Base-by-base conservation (phyloP, 2,797 vertebrate genomes). In the Sternotherus odoratus region DNA sequence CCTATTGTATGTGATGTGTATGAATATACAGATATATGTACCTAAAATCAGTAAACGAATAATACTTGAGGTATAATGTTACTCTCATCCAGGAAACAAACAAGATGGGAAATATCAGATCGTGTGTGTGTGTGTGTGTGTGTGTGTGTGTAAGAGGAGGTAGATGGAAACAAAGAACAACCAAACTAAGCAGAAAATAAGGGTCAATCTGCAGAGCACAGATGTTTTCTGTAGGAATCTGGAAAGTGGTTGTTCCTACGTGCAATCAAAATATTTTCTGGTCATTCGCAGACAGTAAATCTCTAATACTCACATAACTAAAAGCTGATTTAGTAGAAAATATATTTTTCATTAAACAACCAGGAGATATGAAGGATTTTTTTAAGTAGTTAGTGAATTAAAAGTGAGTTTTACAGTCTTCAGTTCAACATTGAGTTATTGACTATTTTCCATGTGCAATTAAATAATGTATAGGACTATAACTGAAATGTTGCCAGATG, bases 391-490 rank as follows among this genome's bases (percentile, higher is more conserved):
- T 77, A 63, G 19, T 51, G 21, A 94, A 85, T 74, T 50, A 89
- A 28, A 95, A 77, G 15, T 74, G 63, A 87, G 23, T 17, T 74
- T 88, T 84, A 78, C 87, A 49, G 79, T 79, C n/a, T 82, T 86
- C 63, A 49, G 12, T 21, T 75, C 66, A 53, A 89, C 17, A 46
- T 26, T 66, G 60, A 75, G 79, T 93, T 97, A 79, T 87, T 94
- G 83, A 74, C 10, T 85, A 1, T 88, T 91, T 96, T 96, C 77
- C 33, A 88, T 72, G 83, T 77, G 83, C 7, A 94, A 77, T 93
- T 90, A 96, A 96, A 93, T 93, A 87, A 91, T 84, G 1, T 86
- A 90, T 43, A 79, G 5, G 77, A 56, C 80, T 96, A 26, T 51
- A 90, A 87, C 50, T 82, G 60, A 95, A 96, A 88, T 81, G 5